phyloP scores from a whole-genome alignment of 2,888 invertebrate genomes.

The Tachina lurida region DNA sequence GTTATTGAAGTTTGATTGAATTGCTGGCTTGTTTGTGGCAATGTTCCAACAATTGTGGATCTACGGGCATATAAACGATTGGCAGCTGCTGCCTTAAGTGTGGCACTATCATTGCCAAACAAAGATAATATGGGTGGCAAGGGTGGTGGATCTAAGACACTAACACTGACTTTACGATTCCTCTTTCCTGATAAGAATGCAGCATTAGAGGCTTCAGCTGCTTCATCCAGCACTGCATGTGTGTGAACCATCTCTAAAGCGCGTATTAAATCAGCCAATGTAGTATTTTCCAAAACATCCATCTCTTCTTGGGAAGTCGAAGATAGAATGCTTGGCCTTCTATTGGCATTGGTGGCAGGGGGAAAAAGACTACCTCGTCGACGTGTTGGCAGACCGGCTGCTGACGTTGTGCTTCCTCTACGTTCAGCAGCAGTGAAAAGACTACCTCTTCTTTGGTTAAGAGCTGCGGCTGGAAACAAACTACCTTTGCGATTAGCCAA shows the following conservation, averaged over 20 bases:
- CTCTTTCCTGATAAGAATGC: constrained; percentile 74
- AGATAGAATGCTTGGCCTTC: constrained; percentile 81
- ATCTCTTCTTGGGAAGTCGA: constrained; percentile 79
- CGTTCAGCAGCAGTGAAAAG: constrained; percentile 72
- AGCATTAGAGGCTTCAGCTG: constrained; percentile 74
- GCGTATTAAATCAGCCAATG: constrained; percentile 91
- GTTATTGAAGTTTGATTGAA: constrained; percentile 60
- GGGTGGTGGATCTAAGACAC: constrained; percentile 83
- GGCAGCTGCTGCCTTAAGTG: constrained; percentile 76
- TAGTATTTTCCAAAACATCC: constrained; percentile 89
- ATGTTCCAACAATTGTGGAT: constrained; percentile 80
- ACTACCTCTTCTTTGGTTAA: constrained; percentile 78
- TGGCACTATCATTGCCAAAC: constrained; percentile 81
- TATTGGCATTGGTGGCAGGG: constrained; percentile 74
- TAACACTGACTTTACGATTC: constrained; percentile 85
- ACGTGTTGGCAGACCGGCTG: constrained; percentile 72
- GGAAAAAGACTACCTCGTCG: constrained; percentile 79
- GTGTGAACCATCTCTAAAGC: constrained; percentile 89
- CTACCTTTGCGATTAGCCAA: constrained; percentile 78
- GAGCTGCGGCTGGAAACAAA: constrained; percentile 77
- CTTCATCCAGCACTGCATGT: constrained; percentile 81
- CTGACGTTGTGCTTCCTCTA: constrained; percentile 73
- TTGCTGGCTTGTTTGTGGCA: constrained; percentile 68
- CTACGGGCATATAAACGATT: constrained; percentile 80
- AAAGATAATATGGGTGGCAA: constrained; percentile 83